phyloP scores from a whole-genome alignment of 2,113 vertebrate genomes.

The Andinoacara biseriatus region DNA sequence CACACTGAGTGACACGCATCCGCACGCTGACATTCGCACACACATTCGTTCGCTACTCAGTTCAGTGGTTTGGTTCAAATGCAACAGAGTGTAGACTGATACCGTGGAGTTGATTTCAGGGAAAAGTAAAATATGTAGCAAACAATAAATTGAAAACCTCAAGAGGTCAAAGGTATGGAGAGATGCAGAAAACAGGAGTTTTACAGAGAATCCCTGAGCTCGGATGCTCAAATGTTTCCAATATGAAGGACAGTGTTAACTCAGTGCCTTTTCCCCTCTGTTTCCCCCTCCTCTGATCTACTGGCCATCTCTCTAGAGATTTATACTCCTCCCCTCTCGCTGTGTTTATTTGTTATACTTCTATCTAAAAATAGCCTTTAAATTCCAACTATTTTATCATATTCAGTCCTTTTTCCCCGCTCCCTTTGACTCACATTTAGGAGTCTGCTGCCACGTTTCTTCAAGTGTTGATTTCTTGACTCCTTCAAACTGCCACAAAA shows the following conservation, averaged over 20 bases:
- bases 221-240: too few species aligned
- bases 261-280: neutral
- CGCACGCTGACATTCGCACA: rapidly evolving
- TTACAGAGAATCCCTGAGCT: neutral
- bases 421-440: neutral
- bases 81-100: neutral
- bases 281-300: neutral
- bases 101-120: neutral
- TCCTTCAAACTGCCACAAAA: conserved; percentile 2
- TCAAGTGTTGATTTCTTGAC: neutral
- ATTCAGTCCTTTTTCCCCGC: neutral
- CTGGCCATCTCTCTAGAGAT: neutral
- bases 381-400: neutral
- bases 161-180: neutral
- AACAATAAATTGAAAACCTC: neutral
- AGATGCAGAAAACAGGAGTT: neutral
- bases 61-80: neutral
- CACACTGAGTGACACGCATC: neutral
- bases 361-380: neutral
- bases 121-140: neutral
- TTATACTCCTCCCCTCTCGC: neutral
- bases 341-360: neutral
- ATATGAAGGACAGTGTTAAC: neutral
- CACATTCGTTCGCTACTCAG: neutral
- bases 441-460: neutral